A percentile compares a stretch with the other conserved stretches of the same genome.
Conservation (phyloP, 2,888 invertebrate genomes). For the Tipula lateralis region DNA sequence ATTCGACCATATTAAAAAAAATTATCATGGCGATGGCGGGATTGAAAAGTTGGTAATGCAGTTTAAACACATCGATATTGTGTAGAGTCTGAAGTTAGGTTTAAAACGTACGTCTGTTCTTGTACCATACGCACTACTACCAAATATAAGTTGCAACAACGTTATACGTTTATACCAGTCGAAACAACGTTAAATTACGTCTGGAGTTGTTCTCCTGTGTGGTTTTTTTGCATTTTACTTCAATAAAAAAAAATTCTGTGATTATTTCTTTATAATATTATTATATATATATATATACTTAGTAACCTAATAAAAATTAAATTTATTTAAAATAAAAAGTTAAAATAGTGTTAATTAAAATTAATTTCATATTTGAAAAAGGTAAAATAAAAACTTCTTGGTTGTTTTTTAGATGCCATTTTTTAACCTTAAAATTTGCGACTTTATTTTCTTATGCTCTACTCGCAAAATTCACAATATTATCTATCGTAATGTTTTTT, state of each 20-base stretch:
- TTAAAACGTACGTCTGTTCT: conserved; percentile 33
- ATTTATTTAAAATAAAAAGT: conserved; percentile 24
- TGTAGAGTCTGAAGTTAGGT: too few species aligned
- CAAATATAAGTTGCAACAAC: too few species aligned
- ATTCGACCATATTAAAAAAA: too few species aligned
- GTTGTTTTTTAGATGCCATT: conserved; percentile 28
- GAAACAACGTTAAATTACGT: conserved; percentile 35
- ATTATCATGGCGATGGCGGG: too few species aligned
- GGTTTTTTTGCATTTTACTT: conserved; percentile 31
- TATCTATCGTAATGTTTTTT: neutral
- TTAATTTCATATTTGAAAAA: neutral
- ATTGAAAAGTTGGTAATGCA: too few species aligned
- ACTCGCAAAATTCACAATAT: neutral
- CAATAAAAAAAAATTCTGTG: conserved; percentile 28
- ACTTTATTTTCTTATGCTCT: neutral
- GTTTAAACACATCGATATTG: too few species aligned
- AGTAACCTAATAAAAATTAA: conserved; percentile 2
- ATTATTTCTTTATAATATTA: conserved; percentile 27
- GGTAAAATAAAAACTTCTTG: neutral
- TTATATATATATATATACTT: conserved; percentile 3
- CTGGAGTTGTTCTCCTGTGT: conserved; percentile 33
- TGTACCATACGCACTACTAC: conserved; percentile 32
- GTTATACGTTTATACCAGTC: too few species aligned
- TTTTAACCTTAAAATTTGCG: conserved; percentile 31
- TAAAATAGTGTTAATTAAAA: neutral